Conservation (phyloP, 2,888 invertebrate genomes). For the Desoria tigrina region DNA sequence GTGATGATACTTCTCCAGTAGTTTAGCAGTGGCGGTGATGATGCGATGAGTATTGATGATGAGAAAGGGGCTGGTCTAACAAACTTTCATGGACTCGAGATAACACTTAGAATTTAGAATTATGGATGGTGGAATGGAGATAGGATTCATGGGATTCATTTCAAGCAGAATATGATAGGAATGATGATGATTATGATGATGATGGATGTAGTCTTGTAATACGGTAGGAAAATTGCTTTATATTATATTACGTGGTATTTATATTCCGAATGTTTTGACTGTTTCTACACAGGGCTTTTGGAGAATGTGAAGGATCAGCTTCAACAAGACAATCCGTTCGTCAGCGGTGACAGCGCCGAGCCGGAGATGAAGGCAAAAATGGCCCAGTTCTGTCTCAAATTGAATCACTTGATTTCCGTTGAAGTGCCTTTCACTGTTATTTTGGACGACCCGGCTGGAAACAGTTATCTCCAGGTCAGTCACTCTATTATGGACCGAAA, state of each 20-base stretch:
- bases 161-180: no score
- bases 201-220: neutral
- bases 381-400: slow-evolving; percentile 65
- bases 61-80: slow-evolving; percentile 5
- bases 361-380: slow-evolving; percentile 62
- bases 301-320: slow-evolving; percentile 76
- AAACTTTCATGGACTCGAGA: neutral
- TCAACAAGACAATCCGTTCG: slow-evolving; percentile 66
- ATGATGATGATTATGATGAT: neutral
- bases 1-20: no score
- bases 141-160: no score
- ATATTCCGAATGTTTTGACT: no score
- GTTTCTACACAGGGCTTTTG: slow-evolving; percentile 63
- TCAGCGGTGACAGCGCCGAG: slow-evolving; percentile 71
- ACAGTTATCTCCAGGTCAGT: slow-evolving; percentile 82
- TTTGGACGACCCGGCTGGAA: slow-evolving; percentile 95
- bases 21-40: slow-evolving; percentile 8
- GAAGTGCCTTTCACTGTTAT: slow-evolving; percentile 70
- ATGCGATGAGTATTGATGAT: slow-evolving; percentile 15
- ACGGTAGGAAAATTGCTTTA: neutral
- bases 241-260: no score
- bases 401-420: slow-evolving; percentile 69
- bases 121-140: slow-evolving; percentile 6
- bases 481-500: no score
- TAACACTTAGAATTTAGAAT: neutral